A percentile compares a stretch with the other conserved stretches of the same genome.
phyloP scores from a whole-genome alignment of 2,113 vertebrate genomes.

The Stercorarius parasiticus region DNA sequence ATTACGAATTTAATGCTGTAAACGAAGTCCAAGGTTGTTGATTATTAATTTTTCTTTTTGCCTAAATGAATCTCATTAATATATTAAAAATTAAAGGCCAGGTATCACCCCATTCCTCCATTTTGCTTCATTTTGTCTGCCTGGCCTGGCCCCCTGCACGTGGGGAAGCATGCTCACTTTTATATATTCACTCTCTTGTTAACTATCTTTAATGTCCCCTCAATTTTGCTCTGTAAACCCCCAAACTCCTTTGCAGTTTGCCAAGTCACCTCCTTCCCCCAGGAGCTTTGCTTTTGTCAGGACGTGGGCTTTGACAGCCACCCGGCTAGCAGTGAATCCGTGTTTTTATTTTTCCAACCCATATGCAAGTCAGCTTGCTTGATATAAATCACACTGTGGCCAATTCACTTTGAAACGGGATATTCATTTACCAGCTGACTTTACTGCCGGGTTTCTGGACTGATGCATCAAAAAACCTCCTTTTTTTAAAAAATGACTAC shows the following conservation, averaged over 20 bases:
- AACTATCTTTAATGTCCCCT: not conserved
- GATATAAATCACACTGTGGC: conserved; percentile 72
- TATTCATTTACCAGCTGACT: conserved; percentile 69
- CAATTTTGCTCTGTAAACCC: not conserved
- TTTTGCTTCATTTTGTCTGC: not conserved
- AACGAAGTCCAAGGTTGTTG: not conserved
- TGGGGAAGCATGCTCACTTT: not conserved
- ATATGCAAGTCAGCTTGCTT: conserved; percentile 69
- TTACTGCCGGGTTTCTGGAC: conserved; percentile 45
- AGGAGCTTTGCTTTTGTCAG: conserved; percentile 34
- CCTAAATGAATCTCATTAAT: not conserved
- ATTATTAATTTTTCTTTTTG: not conserved
- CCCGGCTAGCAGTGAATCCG: conserved; percentile 71
- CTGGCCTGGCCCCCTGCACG: not conserved
- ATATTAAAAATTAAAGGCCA: not conserved
- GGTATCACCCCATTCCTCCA: not conserved
- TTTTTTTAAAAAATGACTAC: conserved; percentile 64
- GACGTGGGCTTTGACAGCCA: conserved; percentile 40
- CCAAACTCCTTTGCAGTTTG: not conserved
- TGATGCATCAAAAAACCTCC: conserved; percentile 30
- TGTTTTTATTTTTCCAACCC: conserved; percentile 74
- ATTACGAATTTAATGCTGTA: not conserved
- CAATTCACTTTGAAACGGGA: conserved; percentile 67
- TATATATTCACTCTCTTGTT: not conserved
- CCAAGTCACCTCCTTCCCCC: conserved; percentile 21